Evolutionary conservation across 2,113 vertebrate species (phyloP), one percentile per base, ranked within the genome.

Genomic region (Gymnobelideus leadbeateri): DNA sequence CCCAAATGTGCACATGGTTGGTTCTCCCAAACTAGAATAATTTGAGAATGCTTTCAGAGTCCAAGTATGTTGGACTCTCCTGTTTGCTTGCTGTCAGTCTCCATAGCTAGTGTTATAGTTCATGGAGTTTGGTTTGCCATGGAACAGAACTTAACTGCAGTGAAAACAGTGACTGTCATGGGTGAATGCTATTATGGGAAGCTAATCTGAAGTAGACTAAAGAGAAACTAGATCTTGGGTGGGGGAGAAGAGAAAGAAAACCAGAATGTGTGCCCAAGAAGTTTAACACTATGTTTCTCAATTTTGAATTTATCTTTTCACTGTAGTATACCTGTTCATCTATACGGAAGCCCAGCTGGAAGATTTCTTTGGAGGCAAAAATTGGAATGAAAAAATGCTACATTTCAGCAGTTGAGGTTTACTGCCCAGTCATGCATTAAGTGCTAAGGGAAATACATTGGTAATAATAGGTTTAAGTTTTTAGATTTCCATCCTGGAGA

Each of bases 191-290:
- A 89, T 94, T 96, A 96, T 54, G 93, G 96, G 93, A 96, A 96
- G 53, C 21, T 96, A 96, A 97, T 97, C 95, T 96, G 92, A 92
- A 96, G 92, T 95, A 94, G 98, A 96, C 51, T 94, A 91, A 96
- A 96, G 91, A 96, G 94, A 97, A 97, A 97, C 16, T 28, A 94
- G 97, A 50, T 95, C 94, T 93, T 97, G 95, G 55, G 52, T 96
- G 50, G 51, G 93, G 28, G 95, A 91, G 94, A 5, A 43, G 90
- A 96, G 51, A 96, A 97, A 94, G 51, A 96, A 92, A 96, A 95
- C n/a, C 77, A 54, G 31, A 92, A n/a, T 43, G 93, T 94, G 19
- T 94, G 51, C 50, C n/a, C 95, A 92, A 94, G 54, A 93, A 96
- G 53, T 95, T 92, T 68, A 91, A 55, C 43, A 49, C 0, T 3